phyloP scores from a whole-genome alignment of 2,113 vertebrate species.

The Falcunculus frontatus region DNA sequence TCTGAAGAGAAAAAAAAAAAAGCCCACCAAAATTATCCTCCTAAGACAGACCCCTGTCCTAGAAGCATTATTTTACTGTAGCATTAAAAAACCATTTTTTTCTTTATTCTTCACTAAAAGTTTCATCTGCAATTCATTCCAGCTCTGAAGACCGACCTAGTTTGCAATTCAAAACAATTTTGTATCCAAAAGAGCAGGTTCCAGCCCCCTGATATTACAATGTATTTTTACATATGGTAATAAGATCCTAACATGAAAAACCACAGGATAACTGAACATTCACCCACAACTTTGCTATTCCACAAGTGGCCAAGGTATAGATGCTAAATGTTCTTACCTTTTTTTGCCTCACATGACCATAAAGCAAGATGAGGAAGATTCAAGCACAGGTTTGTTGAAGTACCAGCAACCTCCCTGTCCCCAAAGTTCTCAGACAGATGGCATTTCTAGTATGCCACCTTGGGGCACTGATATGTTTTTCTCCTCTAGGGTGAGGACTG shows the following conservation, averaged over 20 bases:
- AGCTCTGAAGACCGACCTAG: neutral
- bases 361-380: neutral
- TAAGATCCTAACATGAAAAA: neutral
- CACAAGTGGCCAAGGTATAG: neutral
- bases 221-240: neutral
- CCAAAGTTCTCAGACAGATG: neutral
- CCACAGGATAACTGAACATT: neutral
- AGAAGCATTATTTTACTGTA: neutral
- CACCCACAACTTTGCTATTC: neutral
- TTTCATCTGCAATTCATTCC: neutral
- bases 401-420: neutral
- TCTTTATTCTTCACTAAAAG: neutral
- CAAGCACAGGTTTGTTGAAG: neutral
- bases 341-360: neutral
- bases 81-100: neutral
- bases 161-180: neutral
- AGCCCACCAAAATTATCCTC: neutral
- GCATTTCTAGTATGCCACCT: neutral
- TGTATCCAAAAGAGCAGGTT: neutral
- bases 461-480: neutral
- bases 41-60: neutral
- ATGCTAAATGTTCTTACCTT: conserved; percentile 5
- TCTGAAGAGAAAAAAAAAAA: neutral
- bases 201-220: neutral
- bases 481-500: neutral